Conservation (phyloP, 2,797 vertebrate species). For the Syndactyla subalaris region DNA sequence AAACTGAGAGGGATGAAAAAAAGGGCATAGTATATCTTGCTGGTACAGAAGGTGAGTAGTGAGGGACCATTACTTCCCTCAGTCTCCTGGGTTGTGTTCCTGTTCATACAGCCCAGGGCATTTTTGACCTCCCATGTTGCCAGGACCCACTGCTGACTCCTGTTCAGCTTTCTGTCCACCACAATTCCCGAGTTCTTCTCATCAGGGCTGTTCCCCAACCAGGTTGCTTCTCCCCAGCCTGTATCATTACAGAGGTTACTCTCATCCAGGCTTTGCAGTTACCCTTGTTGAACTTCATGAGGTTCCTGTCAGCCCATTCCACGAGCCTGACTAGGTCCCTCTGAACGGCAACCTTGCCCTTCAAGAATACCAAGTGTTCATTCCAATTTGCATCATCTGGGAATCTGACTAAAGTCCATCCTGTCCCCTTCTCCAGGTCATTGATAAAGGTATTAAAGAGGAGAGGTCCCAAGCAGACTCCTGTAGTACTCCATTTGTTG, state of each 20-base stretch:
- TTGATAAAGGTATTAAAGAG: not conserved
- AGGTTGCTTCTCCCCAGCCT: not conserved
- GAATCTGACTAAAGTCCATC: not conserved
- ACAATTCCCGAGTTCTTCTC: not conserved
- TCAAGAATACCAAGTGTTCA: not conserved
- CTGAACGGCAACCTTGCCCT: not conserved
- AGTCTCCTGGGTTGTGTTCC: not conserved
- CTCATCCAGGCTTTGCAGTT: not conserved
- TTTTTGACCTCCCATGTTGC: not conserved
- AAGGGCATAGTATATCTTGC: not conserved
- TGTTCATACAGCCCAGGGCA: not conserved
- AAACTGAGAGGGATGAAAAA: not conserved
- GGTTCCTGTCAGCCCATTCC: not conserved
- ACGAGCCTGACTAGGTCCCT: rapidly evolving
- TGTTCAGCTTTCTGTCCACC: not conserved
- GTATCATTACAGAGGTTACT: not conserved
- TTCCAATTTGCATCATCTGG: not conserved
- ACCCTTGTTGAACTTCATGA: not conserved
- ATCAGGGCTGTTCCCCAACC: not conserved
- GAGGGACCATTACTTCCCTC: not conserved
- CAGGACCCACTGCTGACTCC: not conserved
- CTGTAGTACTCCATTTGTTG: not conserved
- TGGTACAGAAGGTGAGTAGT: not conserved
- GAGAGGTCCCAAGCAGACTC: not conserved
- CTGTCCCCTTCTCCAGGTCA: not conserved